Base-by-base conservation (phyloP, 2,888 invertebrate species). In the Zeuzera pyrina region DNA sequence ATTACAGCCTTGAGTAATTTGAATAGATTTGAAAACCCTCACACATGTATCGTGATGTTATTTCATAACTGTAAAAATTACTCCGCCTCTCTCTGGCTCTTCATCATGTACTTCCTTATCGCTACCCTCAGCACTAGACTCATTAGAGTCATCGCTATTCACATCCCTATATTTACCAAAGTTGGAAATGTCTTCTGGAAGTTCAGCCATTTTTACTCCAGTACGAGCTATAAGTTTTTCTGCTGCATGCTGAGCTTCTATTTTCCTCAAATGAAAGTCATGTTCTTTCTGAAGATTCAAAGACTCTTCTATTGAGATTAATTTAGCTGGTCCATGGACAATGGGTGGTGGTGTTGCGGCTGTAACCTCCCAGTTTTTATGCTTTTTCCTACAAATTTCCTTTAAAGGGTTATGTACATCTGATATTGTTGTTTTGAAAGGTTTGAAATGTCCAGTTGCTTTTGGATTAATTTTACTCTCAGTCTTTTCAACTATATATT, bases 321-420 rank as follows among this genome's bases (percentile, higher is more conserved):
- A 39, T 62, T 87, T 85, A 2, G 71, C 76, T 19, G 86, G 73
- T 31, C 85, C 85, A 47, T 87, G 84, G 23, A 87, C 49, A 23
- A 76, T 84, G 1, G 79, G 76, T 1, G 88, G 88, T 22, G 88
- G 88, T 4, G 88, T 88, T 3, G 88, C 88, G 8, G 88, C 86
- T 1, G 88, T 88, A 3, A 86, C 73, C 61, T 88, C 88, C 87
- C 88, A 88, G 45, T 85, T 46, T 52, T 83, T 84, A 42, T 77
- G 64, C 43, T 77, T 85, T 35, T 81, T 84, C 15, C 85, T 65
- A 1, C 52, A 35, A 30, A 76, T 72, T 49, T 87, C 87, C 46
- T 86, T 87, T 31, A 62, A 62, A 12, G 87, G 86, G 47, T 85
- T 73, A 38, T 86, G 87, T 2, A 84, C 83, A 57, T 85, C 72